These are phyloP conservation scores for Athalia circularis DNA, from an alignment of 2,888 invertebrate species.

Conservation along the genomic window DNA sequence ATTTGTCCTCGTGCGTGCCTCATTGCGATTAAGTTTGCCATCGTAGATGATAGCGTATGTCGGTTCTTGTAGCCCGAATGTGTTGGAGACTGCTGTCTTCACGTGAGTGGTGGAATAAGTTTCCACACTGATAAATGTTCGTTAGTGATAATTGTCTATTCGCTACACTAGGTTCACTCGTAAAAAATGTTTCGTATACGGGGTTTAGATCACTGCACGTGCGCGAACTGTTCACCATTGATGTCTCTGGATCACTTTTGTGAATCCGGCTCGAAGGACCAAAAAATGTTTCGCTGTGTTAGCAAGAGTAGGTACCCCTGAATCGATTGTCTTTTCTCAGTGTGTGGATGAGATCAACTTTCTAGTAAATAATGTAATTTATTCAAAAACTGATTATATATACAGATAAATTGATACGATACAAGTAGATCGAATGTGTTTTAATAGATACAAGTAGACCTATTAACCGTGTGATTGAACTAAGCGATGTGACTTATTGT, in stretches of 20 bases:
- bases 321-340: background rate
- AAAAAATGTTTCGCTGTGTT: background rate
- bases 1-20: background rate
- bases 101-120: conserved; percentile 15
- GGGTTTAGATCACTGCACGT: background rate
- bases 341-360: background rate
- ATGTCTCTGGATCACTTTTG: background rate
- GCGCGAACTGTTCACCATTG: conserved; percentile 6
- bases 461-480: background rate
- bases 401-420: background rate
- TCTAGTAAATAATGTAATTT: background rate
- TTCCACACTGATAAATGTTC: conserved; percentile 16
- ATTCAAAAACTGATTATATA: background rate
- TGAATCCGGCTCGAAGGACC: no score
- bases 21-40: background rate
- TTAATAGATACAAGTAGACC: no score
- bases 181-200: background rate
- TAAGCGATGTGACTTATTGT: background rate
- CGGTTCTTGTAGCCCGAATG: conserved; percentile 16
- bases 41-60: background rate
- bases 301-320: background rate
- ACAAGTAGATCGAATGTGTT: background rate
- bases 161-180: background rate
- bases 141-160: background rate
- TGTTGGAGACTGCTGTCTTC: conserved; percentile 5